These are phyloP conservation scores for Netelia fuscicornis DNA, from an alignment of 2,888 invertebrate species.

Conservation along the genomic window DNA sequence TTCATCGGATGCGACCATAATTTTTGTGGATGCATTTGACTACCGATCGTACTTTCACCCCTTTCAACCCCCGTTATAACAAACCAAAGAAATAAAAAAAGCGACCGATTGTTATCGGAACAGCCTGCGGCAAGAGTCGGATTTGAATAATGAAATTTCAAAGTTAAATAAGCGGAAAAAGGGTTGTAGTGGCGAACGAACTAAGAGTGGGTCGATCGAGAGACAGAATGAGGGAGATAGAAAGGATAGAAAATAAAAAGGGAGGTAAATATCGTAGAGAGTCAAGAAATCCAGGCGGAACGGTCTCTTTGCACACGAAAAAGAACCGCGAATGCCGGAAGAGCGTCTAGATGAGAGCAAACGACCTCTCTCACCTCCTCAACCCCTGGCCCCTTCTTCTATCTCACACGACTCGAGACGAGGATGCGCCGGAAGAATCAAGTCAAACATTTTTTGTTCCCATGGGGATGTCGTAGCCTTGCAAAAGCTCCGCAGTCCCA, in stretches of 20 bases:
- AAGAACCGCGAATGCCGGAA: neutral
- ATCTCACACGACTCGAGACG: conserved; percentile 14
- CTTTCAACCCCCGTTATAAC: neutral
- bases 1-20: neutral
- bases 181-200: neutral
- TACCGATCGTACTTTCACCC: neutral
- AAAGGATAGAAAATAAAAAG: neutral
- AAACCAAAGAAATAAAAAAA: conserved; percentile 4
- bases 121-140: neutral
- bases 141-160: conserved; percentile 35
- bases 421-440: conserved; percentile 51
- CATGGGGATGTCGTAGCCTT: conserved; percentile 34
- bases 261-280: conserved; percentile 27
- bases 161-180: conserved; percentile 24
- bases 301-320: conserved; percentile 2
- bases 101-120: neutral
- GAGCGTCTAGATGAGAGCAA: neutral
- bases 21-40: neutral
- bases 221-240: neutral
- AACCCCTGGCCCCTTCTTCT: neutral
- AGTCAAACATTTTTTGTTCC: conserved; percentile 64
- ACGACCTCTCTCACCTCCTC: conserved; percentile 12
- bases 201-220: conserved; percentile 9
- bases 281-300: neutral
- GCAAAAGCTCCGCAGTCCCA: conserved; percentile 34